These are phyloP conservation scores for Aphrophora alni DNA, from an alignment of 2,888 invertebrate genomes.

Conservation along the genomic window DNA sequence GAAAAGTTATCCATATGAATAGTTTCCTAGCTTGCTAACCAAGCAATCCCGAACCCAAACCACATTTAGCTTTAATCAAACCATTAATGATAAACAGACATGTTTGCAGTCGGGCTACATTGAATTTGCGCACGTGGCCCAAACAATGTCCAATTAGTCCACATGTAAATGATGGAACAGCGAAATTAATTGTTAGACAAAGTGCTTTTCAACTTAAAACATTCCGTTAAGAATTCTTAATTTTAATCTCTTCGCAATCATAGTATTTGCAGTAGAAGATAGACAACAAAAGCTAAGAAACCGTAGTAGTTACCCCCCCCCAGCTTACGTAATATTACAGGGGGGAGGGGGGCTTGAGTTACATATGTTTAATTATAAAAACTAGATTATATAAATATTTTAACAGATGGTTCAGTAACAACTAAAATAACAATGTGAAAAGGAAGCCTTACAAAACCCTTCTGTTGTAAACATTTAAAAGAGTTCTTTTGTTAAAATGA, in stretches of 20 bases:
- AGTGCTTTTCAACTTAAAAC: too few relatives aligned
- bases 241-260: neutral
- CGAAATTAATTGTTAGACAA: slow-evolving; percentile 26
- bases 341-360: neutral
- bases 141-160: slow-evolving; percentile 30
- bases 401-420: neutral
- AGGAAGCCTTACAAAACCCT: neutral
- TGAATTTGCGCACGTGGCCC: slow-evolving; percentile 17
- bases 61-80: slow-evolving; percentile 37
- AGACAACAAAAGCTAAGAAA: neutral
- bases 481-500: neutral
- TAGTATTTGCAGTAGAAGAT: too few relatives aligned
- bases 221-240: neutral
- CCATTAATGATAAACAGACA: slow-evolving; percentile 37
- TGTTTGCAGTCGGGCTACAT: slow-evolving; percentile 15
- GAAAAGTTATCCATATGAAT: too few relatives aligned
- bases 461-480: neutral
- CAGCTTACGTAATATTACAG: neutral
- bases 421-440: neutral
- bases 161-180: slow-evolving; percentile 23
- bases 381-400: neutral
- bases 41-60: neutral
- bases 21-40: too few relatives aligned
- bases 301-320: neutral
- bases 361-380: neutral